Evolutionary conservation across 2,888 invertebrate genomes (phyloP).

Genomic region (Tanypteryx hageni): DNA sequence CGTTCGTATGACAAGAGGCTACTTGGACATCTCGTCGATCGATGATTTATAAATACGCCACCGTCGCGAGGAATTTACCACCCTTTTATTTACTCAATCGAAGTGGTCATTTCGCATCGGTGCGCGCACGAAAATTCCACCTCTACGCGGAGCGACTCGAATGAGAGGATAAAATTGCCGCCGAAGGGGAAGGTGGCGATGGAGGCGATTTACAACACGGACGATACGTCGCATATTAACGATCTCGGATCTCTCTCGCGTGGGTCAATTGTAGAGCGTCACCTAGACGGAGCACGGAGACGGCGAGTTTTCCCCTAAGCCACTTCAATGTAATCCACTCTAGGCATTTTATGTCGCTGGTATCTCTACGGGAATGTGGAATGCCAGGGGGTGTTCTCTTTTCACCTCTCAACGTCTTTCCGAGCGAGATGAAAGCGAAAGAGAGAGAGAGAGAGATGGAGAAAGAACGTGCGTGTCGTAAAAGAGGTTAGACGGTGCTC

Average conservation of each 20-base stretch:
- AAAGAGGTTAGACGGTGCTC: not conserved
- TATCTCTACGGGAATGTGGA: not conserved
- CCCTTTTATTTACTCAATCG: too few relatives aligned
- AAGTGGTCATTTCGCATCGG: too few relatives aligned
- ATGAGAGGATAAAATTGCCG: too few relatives aligned
- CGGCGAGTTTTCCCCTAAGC: not conserved
- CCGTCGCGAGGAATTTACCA: too few relatives aligned
- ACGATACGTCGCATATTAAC: not conserved
- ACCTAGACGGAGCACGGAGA: not conserved
- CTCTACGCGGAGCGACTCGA: too few relatives aligned
- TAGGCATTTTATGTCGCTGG: not conserved
- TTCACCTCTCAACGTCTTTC: not conserved
- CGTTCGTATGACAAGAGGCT: too few relatives aligned
- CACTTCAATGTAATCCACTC: not conserved
- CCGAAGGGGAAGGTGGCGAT: not conserved
- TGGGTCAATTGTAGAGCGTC: not conserved
- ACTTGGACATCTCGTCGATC: too few relatives aligned
- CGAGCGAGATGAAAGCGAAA: not conserved
- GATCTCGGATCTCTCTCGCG: slow-evolving; percentile 9
- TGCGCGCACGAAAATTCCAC: too few relatives aligned
- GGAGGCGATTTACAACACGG: not conserved
- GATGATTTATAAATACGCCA: too few relatives aligned
- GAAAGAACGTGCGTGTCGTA: not conserved
- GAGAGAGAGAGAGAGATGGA: too few relatives aligned
- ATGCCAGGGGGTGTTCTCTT: not conserved